Base-by-base conservation (phyloP, 2,113 vertebrate species). In the Cervus canadensis region DNA sequence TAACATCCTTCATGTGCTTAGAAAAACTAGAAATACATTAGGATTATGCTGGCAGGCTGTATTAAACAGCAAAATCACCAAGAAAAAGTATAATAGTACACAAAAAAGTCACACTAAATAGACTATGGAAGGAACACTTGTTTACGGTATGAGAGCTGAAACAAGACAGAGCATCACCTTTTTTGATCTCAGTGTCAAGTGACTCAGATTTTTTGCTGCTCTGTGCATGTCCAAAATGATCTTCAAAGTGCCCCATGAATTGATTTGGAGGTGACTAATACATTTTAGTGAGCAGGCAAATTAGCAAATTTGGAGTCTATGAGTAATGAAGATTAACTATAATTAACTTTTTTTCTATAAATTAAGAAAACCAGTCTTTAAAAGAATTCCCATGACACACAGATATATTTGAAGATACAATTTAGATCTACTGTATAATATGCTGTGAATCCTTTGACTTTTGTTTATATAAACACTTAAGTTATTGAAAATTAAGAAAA, bases 401-500 rank as follows among this genome's bases (percentile, higher is more conserved):
- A 67, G 30, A 91, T 83, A 48, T 74, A 81, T 88, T 62, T 94
- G 67, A 83, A 93, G 60, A 33, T 96, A 28, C 52, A 83, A 50
- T 96, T 57, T 93, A 96, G 36, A 93, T 86, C 13, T 89, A 16
- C 19, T 52, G 14, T 92, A 52, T 45, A 87, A 92, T 85, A n/a
- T 54, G 28, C 52, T 94, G 1, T 85, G 54, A 96, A 21, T 91
- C 30, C 12, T 97, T 93, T 97, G 26, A 94, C 25, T 87, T 94
- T 78, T 74, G 7, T 94, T 97, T 93, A 82, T 11, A 94, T 57
- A 62, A 97, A 87, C 12, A 76, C 16, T 74, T 85, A 67, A 57
- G 57, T 56, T 95, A 30, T 52, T 96, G 52, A 94, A 95, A 91
- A 97, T 87, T 96, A 95, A 90, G 48, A 84, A 45, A 64, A 86